Evolutionary conservation across 2,888 invertebrate species (phyloP), one percentile per base, ranked within the genome.

Genomic region (Lasioglossum lativentre): DNA sequence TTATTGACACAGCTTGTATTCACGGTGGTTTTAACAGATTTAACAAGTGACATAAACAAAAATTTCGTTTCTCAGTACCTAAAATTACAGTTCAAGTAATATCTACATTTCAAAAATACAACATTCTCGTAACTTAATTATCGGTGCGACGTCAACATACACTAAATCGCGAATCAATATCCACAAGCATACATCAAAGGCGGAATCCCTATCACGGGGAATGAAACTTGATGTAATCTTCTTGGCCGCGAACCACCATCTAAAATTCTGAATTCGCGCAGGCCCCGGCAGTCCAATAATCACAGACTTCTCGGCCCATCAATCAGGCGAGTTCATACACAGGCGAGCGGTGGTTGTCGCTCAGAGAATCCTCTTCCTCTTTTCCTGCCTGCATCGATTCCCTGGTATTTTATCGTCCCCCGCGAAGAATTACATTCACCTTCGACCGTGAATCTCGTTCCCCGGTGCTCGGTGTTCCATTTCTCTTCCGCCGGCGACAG

Each of bases 271-370:
- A 52, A 30, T 63, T 63, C 63, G 63, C 30, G 16, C 30, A 16
- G 16, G 30, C 6, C 59, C 59, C 66, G 23, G n/a, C n/a, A 38
- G 70, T 40, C 70, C 38, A 70, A 38, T 82, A 80, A 80, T 80
- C 72, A 34, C 27, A 52, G 85, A 82, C 80, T 75, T 71, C 80
- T 85, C 75, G 68, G 63, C 70, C 80, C 40, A 71, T 83, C 84
- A 63, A 80, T 80, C 80, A 71, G 42, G 63, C 27, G 30, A 77
- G 73, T 77, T 77, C 77, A 77, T 80, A 77, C 23, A 75, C 52
- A 52, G 27, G 34, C 38, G 66, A 34, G 40, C 38, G 19, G 34
- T 30, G 34, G 8, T 30, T 30, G 38, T 38, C 34, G 8, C 38
- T 38, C 68, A 68, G 30, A 63, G 16, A 30, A 63, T 63, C 38